Percentiles rank a stretch among this genome's conserved stretches.
Conservation (phyloP, 2,113 vertebrate species). For the Equus quagga region DNA sequence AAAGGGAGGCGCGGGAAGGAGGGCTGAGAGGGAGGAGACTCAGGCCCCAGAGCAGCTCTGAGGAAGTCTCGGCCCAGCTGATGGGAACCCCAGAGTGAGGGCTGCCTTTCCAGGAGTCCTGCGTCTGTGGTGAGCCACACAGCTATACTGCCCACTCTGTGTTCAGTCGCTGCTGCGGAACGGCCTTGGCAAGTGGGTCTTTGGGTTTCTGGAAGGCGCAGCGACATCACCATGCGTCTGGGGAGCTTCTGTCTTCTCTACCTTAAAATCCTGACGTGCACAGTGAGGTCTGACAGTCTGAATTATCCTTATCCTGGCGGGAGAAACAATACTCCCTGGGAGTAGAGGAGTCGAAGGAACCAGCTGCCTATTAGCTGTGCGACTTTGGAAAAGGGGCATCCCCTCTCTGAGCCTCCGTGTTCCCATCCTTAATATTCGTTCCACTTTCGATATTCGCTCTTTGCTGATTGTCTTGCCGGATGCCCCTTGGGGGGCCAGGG, state of each 20-base stretch:
- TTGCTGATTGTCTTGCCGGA: background rate
- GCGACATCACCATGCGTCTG: too few relatives aligned
- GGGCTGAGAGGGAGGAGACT: background rate
- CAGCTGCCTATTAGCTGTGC: background rate
- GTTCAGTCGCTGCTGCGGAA: background rate
- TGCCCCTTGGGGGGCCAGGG: background rate
- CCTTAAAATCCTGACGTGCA: background rate
- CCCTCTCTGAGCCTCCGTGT: background rate
- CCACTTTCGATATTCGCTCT: background rate
- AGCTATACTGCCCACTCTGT: accelerated
- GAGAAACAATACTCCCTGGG: background rate
- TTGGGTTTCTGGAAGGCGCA: background rate
- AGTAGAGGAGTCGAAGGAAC: background rate
- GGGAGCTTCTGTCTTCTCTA: background rate
- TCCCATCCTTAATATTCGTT: background rate
- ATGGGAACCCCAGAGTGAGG: background rate
- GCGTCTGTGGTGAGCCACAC: background rate
- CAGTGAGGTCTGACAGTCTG: background rate
- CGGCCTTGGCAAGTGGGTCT: too few relatives aligned
- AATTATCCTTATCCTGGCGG: background rate
- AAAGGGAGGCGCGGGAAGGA: background rate
- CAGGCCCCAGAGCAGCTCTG: background rate
- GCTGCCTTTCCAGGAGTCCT: background rate
- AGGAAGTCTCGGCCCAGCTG: background rate
- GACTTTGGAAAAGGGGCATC: background rate